phyloP scores from a whole-genome alignment of 1,140 invertebrate genomes.

The Homalodisca vitripennis region DNA sequence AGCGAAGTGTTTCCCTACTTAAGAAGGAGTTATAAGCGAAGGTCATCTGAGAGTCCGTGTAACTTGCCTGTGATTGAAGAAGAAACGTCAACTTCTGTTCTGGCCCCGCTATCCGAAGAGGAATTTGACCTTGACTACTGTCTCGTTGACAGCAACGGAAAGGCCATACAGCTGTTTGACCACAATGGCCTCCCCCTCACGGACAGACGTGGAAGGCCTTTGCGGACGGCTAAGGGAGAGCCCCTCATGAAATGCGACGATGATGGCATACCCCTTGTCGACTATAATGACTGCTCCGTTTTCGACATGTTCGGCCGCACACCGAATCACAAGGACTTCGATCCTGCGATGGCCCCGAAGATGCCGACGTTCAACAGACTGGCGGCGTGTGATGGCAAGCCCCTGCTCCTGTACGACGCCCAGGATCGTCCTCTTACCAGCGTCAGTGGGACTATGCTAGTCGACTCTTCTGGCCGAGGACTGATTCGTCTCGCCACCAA shows the following conservation, averaged over 20 bases:
- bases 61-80: not conserved
- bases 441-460: slow-evolving; percentile 4
- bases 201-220: not conserved
- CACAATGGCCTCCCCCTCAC: not conserved
- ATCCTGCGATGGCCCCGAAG: not conserved
- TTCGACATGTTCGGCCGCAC: not conserved
- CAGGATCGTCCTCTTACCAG: not conserved
- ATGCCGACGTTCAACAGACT: not conserved
- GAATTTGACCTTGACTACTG: not conserved
- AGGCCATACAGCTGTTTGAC: slow-evolving; percentile 1
- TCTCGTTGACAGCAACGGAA: not conserved
- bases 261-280: not conserved
- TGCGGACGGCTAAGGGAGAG: not conserved
- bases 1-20: too few species aligned
- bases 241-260: not conserved
- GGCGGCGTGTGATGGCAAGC: not conserved
- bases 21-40: too few species aligned
- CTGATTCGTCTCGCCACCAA: not conserved
- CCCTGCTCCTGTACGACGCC: not conserved
- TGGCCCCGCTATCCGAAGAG: not conserved
- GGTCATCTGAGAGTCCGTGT: too few species aligned
- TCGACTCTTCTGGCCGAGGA: not conserved
- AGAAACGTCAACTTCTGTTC: not conserved
- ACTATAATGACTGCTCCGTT: not conserved
- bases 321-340: not conserved